Evolutionary conservation across 1,140 invertebrate species (phyloP), one percentile per base, ranked within the genome.

Genomic region (Intoshia linei): DNA sequence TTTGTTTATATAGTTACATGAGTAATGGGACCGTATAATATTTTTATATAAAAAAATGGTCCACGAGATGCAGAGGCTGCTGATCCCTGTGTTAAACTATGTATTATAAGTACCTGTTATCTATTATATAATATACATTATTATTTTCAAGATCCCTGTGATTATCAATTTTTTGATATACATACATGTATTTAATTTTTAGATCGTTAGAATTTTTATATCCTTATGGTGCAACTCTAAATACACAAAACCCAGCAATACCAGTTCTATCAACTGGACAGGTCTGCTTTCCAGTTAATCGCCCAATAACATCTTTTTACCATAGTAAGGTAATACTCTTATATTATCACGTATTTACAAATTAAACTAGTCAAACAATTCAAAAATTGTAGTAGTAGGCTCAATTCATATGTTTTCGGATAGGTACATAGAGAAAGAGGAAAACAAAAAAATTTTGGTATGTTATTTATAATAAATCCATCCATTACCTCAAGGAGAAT

Each of bases 151-250:
- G 23, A 32, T 7, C n/a, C n/a, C n/a, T n/a, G n/a, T n/a, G n/a
- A n/a, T n/a, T n/a, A n/a, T n/a, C n/a, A n/a, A n/a, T n/a, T n/a
- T n/a, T n/a, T n/a, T n/a, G n/a, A 25, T 4, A 36, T 35, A 23
- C 23, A 15, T 23, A 11, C 23, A 23, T 13, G 11, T 10, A 32
- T 32, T 7, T 32, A 14, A 20, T 23, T 59, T 64, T 35, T 47
- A 74, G 72, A 42, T 65, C 67, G 14, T 61, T 78, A 6, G 69
- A 68, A 40, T 78, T 87, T 58, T 64, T 95, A 7, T 95, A 90
- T 59, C 81, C 87, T 1, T 84, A 72, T 59, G 87, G 87, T 18
- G 76, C 78, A 23, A 90, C 83, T 0, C 52, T 95, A 30, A 90
- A 77, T 50, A 77, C 93, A 1, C 75, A 70, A 35, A 72, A 73